phyloP scores from a whole-genome alignment of 2,888 invertebrate species.

The Latrodectus elegans region DNA sequence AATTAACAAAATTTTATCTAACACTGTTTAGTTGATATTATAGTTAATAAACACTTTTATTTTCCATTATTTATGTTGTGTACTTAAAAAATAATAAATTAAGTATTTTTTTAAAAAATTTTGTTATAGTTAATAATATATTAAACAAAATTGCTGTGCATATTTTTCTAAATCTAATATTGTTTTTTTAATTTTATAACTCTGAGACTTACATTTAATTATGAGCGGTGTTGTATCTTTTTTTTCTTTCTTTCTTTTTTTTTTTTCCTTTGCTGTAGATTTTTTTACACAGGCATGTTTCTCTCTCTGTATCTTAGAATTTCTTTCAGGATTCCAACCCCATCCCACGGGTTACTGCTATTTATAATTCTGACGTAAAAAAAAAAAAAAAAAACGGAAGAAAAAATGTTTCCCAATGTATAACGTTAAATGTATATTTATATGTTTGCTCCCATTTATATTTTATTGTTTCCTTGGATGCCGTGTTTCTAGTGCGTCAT shows the following conservation, averaged over 20 bases:
- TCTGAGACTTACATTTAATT: too few species aligned
- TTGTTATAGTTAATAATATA: too few species aligned
- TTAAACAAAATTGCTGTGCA: too few species aligned
- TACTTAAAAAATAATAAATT: too few species aligned
- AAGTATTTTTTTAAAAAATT: too few species aligned
- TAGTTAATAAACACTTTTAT: too few species aligned
- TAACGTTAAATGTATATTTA: constrained; percentile 36
- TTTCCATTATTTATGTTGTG: too few species aligned
- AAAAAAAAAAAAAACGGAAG: constrained; percentile 21
- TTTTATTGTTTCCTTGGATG: neutral
- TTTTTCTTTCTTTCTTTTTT: too few species aligned
- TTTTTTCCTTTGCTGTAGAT: neutral
- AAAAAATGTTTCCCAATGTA: constrained; percentile 22
- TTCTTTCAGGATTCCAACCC: constrained; percentile 33
- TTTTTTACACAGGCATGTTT: constrained; percentile 3
- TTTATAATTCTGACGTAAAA: constrained; percentile 47
- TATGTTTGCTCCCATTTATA: constrained; percentile 23
- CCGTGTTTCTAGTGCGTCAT: neutral
- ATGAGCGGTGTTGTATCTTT: neutral
- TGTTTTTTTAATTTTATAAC: too few species aligned
- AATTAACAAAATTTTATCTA: too few species aligned
- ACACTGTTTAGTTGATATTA: too few species aligned
- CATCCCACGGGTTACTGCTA: constrained; percentile 59
- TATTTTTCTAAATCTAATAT: too few species aligned
- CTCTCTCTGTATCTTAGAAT: neutral